These are phyloP conservation scores for Bergia puertoricense DNA, from an alignment of 92 coral and sea anemone species.

Conservation along the genomic window DNA sequence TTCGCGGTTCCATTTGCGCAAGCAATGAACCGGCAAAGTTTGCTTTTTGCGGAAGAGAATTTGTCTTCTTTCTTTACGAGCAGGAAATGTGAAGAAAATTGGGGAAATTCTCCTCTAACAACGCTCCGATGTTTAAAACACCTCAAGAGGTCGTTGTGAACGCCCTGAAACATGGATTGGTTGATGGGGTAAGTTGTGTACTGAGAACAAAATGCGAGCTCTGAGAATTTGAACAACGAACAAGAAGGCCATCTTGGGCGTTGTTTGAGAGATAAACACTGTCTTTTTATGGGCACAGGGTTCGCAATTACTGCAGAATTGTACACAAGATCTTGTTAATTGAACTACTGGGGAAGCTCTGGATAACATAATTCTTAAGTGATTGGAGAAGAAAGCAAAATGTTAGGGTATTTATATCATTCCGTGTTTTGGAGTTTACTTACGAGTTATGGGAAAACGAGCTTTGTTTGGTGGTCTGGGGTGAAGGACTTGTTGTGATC, in stretches of 20 bases:
- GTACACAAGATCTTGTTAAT: neutral
- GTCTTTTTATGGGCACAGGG: slow-evolving; percentile 17
- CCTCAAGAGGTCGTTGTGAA: slow-evolving; percentile 54
- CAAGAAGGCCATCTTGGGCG: slow-evolving; percentile 64
- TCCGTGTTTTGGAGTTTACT: neutral
- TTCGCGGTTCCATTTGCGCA: slow-evolving; percentile 31
- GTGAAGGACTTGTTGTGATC: neutral
- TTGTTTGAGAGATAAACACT: slow-evolving; percentile 47
- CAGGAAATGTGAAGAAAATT: slow-evolving; percentile 37
- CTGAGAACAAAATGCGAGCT: neutral
- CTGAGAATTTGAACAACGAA: neutral
- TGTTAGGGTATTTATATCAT: neutral
- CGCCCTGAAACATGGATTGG: slow-evolving; percentile 92
- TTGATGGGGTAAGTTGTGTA: slow-evolving; percentile 82
- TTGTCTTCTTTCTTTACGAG: neutral
- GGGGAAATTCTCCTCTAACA: slow-evolving; percentile 25
- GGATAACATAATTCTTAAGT: neutral
- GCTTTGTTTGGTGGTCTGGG: neutral
- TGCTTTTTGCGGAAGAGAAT: slow-evolving; percentile 37
- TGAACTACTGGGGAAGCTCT: neutral
- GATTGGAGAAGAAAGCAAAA: neutral
- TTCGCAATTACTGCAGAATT: slow-evolving; percentile 27
- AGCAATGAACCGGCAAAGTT: slow-evolving; percentile 46
- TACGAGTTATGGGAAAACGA: neutral
- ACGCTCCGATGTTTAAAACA: slow-evolving; percentile 73